These are phyloP conservation scores for Onthophagus taurus DNA, from an alignment of 1,140 invertebrate genomes.

Conservation along the genomic window DNA sequence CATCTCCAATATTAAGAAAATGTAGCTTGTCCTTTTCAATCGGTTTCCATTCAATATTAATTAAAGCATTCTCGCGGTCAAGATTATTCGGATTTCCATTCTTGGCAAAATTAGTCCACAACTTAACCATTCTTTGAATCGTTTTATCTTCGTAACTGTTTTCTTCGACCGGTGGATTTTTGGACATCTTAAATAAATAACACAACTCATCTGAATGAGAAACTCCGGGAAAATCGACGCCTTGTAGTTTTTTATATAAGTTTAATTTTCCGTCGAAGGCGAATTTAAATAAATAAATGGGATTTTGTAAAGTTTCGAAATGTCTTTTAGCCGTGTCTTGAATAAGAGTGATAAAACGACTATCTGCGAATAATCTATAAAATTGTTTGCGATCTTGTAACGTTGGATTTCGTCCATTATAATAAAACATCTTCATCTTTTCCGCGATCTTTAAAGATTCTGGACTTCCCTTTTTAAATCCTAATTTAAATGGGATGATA, in stretches of 20 bases:
- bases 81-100: slow-evolving; percentile 40
- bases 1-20: slow-evolving; percentile 23
- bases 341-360: no score
- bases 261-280: slow-evolving; percentile 43
- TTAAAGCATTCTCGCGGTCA: no score
- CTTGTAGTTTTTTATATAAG: slow-evolving; percentile 37
- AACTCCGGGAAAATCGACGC: slow-evolving; percentile 21
- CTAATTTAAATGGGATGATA: slow-evolving; percentile 39
- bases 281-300: slow-evolving; percentile 45
- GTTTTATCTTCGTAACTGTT: slow-evolving; percentile 30
- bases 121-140: slow-evolving; percentile 43
- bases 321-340: slow-evolving; percentile 39
- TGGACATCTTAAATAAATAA: slow-evolving; percentile 48
- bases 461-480: slow-evolving; percentile 36
- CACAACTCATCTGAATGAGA: slow-evolving; percentile 55
- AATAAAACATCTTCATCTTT: slow-evolving; percentile 45
- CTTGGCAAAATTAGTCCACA: slow-evolving; percentile 48
- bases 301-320: slow-evolving; percentile 34
- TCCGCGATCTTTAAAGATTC: slow-evolving; percentile 37
- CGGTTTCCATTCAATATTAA: slow-evolving; percentile 41
- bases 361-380: no score
- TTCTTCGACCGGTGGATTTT: slow-evolving; percentile 33
- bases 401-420: slow-evolving; percentile 36
- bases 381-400: slow-evolving; percentile 26
- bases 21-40: slow-evolving; percentile 19